Evolutionary conservation across 2,888 invertebrate genomes (phyloP).

Genomic region (Drosophila flavopinicola): DNA sequence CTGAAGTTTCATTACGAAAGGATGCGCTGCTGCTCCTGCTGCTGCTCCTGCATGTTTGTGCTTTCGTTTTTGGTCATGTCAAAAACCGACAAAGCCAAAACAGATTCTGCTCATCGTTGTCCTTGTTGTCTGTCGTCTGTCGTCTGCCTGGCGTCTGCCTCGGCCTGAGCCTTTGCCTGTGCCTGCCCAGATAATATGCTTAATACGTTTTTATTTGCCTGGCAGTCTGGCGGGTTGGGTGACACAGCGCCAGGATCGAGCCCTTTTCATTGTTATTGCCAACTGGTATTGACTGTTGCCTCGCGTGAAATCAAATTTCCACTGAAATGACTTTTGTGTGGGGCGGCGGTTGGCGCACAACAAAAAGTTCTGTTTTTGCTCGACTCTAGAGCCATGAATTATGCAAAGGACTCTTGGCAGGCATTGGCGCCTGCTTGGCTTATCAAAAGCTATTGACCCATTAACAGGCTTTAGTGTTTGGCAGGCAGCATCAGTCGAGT

Average conservation of each 20-base stretch:
- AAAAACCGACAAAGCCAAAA: constrained; percentile 68
- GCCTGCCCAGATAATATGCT: constrained; percentile 75
- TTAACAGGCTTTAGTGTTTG: constrained; percentile 64
- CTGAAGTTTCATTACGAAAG: constrained; percentile 77
- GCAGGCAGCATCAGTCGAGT: constrained; percentile 40
- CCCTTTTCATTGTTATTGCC: constrained; percentile 71
- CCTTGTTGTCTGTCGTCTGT: constrained; percentile 12
- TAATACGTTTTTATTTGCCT: constrained; percentile 79
- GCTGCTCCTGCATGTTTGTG: constrained; percentile 35
- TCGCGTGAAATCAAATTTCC: constrained; percentile 79
- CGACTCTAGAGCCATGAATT: constrained; percentile 61
- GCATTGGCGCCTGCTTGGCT: constrained; percentile 25
- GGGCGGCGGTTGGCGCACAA: too few relatives aligned
- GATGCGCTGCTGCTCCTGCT: constrained; percentile 31
- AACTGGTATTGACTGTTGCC: constrained; percentile 69
- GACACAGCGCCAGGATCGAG: not conserved
- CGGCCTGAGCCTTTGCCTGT: too few relatives aligned
- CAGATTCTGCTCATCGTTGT: constrained; percentile 56
- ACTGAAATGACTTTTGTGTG: constrained; percentile 75
- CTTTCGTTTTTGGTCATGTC: constrained; percentile 63
- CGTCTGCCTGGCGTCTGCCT: constrained; percentile 63
- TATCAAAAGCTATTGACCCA: constrained; percentile 76
- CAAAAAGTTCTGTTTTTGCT: constrained; percentile 49
- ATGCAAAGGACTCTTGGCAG: constrained; percentile 69
- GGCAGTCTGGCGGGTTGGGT: constrained; percentile 29